These are phyloP conservation scores for Triplophysa yarkandensis DNA, from an alignment of 2,797 vertebrate species.

Conservation along the genomic window DNA sequence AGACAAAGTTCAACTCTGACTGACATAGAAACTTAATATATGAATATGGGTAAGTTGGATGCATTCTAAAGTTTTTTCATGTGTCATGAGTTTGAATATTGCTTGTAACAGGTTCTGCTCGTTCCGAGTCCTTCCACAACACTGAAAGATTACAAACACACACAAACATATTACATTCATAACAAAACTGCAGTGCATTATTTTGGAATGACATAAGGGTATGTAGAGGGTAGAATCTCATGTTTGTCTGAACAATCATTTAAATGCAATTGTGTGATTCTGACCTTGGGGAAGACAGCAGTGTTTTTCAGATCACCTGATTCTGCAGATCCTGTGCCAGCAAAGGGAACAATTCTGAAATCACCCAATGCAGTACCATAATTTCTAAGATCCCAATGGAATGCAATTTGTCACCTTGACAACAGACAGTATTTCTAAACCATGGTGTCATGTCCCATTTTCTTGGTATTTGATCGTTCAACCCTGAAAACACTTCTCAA, in stretches of 20 bases:
- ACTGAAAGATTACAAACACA: background rate
- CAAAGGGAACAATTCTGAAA: slow-evolving; percentile 13
- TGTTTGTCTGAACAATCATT: no score
- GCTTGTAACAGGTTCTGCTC: no score
- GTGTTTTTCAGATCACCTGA: background rate
- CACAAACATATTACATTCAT: background rate
- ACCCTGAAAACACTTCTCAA: slow-evolving; percentile 20
- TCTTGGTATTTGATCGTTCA: background rate
- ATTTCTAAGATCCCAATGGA: slow-evolving; percentile 26
- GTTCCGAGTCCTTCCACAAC: no score
- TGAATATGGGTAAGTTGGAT: no score
- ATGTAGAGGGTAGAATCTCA: no score
- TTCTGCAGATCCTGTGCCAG: background rate
- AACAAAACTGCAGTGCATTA: background rate
- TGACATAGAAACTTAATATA: background rate
- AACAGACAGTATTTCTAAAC: slow-evolving; percentile 36
- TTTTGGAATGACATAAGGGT: background rate
- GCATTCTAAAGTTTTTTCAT: background rate
- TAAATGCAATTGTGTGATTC: background rate
- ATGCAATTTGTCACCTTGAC: slow-evolving; percentile 38
- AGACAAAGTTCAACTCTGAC: slow-evolving; percentile 32
- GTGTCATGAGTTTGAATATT: background rate
- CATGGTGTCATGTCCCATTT: background rate
- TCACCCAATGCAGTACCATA: background rate
- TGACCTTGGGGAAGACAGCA: background rate